Evolutionary conservation across 2,113 vertebrate genomes (phyloP), one percentile per base, ranked within the genome.

Genomic region (Numida meleagris): DNA sequence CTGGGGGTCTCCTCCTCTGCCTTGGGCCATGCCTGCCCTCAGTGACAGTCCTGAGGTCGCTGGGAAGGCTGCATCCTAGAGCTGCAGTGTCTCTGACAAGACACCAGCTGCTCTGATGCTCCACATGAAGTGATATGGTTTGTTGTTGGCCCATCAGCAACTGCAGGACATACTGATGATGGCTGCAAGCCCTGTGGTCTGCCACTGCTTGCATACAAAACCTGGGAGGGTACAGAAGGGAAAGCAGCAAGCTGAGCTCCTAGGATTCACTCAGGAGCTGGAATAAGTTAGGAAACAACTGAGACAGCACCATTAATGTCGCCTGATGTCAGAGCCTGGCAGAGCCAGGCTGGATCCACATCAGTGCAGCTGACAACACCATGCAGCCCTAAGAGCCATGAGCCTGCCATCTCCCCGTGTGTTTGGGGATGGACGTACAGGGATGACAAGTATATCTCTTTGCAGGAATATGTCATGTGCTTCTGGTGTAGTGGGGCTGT

Each of bases 401-500:
- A 78, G 14, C n/a, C 57, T 34, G 31, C 40, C 29, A 40, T 4
- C 34, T n/a, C 18, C 21, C 19, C 0, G 0, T 24, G 31, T 12
- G 25, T 0, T 0, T 33, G 34, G 23, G 17, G 20, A 81, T 29
- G 63, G 45, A 78, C 98, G 93, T 97, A 99, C 98, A 55, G 98
- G 98, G 92, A 99, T 98, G 85, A 99, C 98, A 98, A 99, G 99
- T 94, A 99, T 97, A 46, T 98, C 99, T 96, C 98, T 99, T 94
- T 98, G 98, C 94, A 99, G 94, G 97, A 99, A 98, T 96, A 98
- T 94, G 96, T 99, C 98, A 34, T 99, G 98, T 20, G 98, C 98
- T 65, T 98, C 98, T 40, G 98, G 98, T n/a, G 98, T 99, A 82
- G 98, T 99, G 33, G 98, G 98, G 67, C 98, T 98, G 6, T 99